These are phyloP conservation scores for Epinotia demarniana DNA, from an alignment of 2,888 invertebrate genomes.

Conservation along the genomic window DNA sequence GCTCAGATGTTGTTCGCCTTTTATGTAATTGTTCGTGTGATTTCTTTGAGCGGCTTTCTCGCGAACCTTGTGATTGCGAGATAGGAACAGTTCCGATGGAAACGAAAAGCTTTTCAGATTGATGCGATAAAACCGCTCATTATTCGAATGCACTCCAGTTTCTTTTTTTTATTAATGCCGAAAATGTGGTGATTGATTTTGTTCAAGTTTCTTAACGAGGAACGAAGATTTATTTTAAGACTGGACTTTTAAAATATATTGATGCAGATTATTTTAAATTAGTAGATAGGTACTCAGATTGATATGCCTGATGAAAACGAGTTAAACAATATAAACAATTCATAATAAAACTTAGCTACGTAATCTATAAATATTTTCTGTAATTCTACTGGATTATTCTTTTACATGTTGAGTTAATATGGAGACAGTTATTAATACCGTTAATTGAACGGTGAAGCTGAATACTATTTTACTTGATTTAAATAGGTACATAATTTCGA, in stretches of 20 bases:
- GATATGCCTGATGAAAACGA: no score
- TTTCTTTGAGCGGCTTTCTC: slow-evolving; percentile 55
- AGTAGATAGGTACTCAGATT: no score
- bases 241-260: no score
- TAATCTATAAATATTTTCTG: no score
- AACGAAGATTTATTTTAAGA: background rate
- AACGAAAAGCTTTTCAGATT: slow-evolving; percentile 56
- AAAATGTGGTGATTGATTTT: slow-evolving; percentile 18
- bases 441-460: no score
- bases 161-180: slow-evolving; percentile 39
- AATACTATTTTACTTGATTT: no score
- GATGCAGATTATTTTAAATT: background rate
- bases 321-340: no score
- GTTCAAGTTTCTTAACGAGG: background rate
- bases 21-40: slow-evolving; percentile 66
- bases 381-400: no score
- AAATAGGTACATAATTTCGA: background rate
- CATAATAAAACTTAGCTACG: no score
- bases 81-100: slow-evolving; percentile 52
- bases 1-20: slow-evolving; percentile 50
- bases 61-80: slow-evolving; percentile 48
- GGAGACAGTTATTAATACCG: no score
- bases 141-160: slow-evolving; percentile 47
- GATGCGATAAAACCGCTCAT: slow-evolving; percentile 56
- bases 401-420: no score